Evolutionary conservation across 1,140 invertebrate species (phyloP).

Genomic region (Drosophila sturtevanti): DNA sequence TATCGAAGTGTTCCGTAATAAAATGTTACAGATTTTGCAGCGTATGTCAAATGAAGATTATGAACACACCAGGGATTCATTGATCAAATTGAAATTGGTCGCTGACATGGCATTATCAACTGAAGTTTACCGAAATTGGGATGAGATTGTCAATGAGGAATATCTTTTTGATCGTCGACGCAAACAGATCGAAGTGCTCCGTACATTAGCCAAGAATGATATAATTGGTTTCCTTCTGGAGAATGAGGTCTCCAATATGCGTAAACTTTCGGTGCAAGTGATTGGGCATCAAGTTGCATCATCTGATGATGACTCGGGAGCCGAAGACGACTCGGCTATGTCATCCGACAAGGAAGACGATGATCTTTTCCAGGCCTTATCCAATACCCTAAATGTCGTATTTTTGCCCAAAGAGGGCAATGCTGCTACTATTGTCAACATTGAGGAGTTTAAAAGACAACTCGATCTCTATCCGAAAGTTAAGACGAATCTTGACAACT

Average conservation of each 20-base stretch:
- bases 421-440: conserved; percentile 64
- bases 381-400: conserved; percentile 60
- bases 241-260: conserved; percentile 85
- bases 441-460: conserved; percentile 71
- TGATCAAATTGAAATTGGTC: conserved; percentile 89
- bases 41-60: conserved; percentile 87
- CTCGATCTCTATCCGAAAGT: conserved; percentile 78
- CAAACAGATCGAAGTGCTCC: conserved; percentile 83
- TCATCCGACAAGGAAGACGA: conserved; percentile 31
- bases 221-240: conserved; percentile 85
- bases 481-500: conserved; percentile 23
- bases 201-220: conserved; percentile 84
- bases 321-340: neutral
- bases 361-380: conserved; percentile 57
- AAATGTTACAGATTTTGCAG: conserved; percentile 86
- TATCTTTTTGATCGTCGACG: conserved; percentile 87
- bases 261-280: conserved; percentile 88
- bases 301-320: neutral
- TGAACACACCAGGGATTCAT: conserved; percentile 85
- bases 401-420: conserved; percentile 64
- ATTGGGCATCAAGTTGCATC: conserved; percentile 53
- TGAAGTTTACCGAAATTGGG: conserved; percentile 89
- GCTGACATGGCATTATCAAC: conserved; percentile 89
- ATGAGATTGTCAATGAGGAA: conserved; percentile 86
- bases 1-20: conserved; percentile 89